Percentiles rank a stretch among this genome's conserved stretches.
phyloP scores from a whole-genome alignment of 2,888 invertebrate genomes.

The Andrena bicolor region DNA sequence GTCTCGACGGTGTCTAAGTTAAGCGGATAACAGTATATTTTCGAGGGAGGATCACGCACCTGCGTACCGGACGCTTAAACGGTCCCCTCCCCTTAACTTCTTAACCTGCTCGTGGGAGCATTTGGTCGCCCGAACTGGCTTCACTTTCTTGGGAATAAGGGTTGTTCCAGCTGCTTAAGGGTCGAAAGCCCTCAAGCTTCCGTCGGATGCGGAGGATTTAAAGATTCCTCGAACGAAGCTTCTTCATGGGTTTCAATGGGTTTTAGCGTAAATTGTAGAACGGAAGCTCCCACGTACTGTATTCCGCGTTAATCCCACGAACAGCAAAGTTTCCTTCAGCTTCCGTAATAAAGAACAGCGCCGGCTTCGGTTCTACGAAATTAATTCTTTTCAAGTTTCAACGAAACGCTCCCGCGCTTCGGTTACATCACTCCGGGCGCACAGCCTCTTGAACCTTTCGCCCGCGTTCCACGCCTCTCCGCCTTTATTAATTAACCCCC shows the following conservation, averaged over 20 bases:
- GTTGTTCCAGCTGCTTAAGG: not conserved
- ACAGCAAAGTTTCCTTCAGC: not conserved
- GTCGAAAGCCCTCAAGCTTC: not conserved
- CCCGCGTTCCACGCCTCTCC: conserved; percentile 40
- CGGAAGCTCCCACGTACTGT: not conserved
- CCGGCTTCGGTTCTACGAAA: not conserved
- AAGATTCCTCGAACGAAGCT: not conserved
- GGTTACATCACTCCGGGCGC: not conserved
- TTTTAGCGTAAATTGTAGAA: not conserved
- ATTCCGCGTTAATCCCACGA: no score
- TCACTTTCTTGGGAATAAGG: not conserved
- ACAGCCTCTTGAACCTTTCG: conserved; percentile 35
- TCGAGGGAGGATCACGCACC: conserved; percentile 76
- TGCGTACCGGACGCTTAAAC: conserved; percentile 65
- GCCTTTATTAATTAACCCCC: conserved; percentile 66
- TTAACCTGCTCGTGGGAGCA: conserved; percentile 29
- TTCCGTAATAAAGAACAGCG: no score
- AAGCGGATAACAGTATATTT: conserved; percentile 83
- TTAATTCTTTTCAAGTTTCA: not conserved
- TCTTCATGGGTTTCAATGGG: no score
- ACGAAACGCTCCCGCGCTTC: not conserved
- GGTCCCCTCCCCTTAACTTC: conserved; percentile 37
- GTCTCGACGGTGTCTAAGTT: conserved; percentile 83
- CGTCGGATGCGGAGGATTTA: not conserved
- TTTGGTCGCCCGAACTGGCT: not conserved